Conservation (phyloP, 2,113 vertebrate species). For the Haliaeetus leucogaster region DNA sequence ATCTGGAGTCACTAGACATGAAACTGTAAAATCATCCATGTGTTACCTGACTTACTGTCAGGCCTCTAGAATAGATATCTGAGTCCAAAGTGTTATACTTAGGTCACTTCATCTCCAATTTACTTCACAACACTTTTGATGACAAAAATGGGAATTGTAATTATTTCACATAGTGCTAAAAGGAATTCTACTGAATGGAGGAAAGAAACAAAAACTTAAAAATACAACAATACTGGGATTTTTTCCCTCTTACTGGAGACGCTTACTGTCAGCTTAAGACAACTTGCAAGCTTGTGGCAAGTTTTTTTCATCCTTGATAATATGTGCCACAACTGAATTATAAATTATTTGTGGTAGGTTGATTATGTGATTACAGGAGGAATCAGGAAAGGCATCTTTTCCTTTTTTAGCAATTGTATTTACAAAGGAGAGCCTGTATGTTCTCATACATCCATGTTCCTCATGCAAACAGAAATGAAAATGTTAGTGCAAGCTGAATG, state of each 20-base stretch:
- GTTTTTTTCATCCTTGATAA: slow-evolving; percentile 36
- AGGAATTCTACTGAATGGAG: slow-evolving; percentile 13
- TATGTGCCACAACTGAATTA: slow-evolving; percentile 37
- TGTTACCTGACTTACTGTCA: slow-evolving; percentile 34
- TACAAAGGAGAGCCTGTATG: slow-evolving; percentile 45
- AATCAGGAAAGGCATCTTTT: not conserved
- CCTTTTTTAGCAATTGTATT: not conserved
- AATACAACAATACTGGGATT: not conserved
- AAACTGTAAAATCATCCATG: slow-evolving; percentile 44
- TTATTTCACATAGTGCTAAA: not conserved
- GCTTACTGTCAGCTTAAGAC: slow-evolving; percentile 32
- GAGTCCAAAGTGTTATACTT: not conserved
- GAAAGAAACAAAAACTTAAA: slow-evolving; percentile 15
- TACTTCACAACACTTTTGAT: not conserved
- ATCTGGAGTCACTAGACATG: slow-evolving; percentile 56
- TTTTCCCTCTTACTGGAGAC: not conserved
- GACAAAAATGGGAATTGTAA: not conserved
- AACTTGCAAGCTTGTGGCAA: slow-evolving; percentile 4
- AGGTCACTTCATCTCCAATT: not conserved
- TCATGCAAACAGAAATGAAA: slow-evolving; percentile 52
- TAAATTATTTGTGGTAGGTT: slow-evolving; percentile 29
- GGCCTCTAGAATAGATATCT: not conserved
- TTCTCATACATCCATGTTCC: slow-evolving; percentile 18
- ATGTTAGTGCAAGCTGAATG: slow-evolving; percentile 45
- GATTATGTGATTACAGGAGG: slow-evolving; percentile 16